Percentiles rank a stretch among this genome's conserved stretches.
phyloP scores from a whole-genome alignment of 2,888 invertebrate species.

The Mamestra brassicae region DNA sequence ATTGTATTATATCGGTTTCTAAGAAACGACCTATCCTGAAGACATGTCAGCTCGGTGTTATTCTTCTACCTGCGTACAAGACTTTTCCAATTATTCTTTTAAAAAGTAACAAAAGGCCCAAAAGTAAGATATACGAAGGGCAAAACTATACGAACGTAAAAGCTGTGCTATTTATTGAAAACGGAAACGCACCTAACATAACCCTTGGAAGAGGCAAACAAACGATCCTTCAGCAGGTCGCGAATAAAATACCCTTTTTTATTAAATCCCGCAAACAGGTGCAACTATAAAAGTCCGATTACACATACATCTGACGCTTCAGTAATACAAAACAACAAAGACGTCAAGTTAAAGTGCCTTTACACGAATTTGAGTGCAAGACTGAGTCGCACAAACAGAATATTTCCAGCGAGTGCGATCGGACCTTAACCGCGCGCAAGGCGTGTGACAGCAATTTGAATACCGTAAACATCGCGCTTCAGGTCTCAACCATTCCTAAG shows the following conservation, averaged over 20 bases:
- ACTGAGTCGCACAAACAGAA: constrained; percentile 44
- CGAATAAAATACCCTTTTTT: constrained; percentile 69
- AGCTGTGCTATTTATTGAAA: constrained; percentile 22
- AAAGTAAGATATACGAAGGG: not conserved
- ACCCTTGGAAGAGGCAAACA: constrained; percentile 25
- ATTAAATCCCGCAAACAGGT: constrained; percentile 67
- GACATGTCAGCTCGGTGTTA: too few species aligned
- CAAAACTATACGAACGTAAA: constrained; percentile 7
- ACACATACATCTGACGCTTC: constrained; percentile 10
- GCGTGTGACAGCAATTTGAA: constrained; percentile 85
- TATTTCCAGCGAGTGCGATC: constrained; percentile 47
- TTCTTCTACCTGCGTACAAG: too few species aligned
- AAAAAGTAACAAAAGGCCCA: too few species aligned
- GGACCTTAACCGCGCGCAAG: constrained; percentile 69
- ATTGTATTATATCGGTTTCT: too few species aligned
- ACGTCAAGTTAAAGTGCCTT: constrained; percentile 7
- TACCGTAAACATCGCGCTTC: constrained; percentile 85
- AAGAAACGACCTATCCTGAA: too few species aligned
- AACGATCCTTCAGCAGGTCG: constrained; percentile 38
- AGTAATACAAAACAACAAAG: constrained; percentile 10
- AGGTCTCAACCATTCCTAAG: constrained; percentile 83
- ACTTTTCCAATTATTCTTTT: too few species aligned
- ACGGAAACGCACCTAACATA: constrained; percentile 9
- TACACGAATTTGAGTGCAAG: constrained; percentile 31
- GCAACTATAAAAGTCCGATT: constrained; percentile 59